phyloP scores from a whole-genome alignment of 2,113 vertebrate genomes.

The Vimba vimba region DNA sequence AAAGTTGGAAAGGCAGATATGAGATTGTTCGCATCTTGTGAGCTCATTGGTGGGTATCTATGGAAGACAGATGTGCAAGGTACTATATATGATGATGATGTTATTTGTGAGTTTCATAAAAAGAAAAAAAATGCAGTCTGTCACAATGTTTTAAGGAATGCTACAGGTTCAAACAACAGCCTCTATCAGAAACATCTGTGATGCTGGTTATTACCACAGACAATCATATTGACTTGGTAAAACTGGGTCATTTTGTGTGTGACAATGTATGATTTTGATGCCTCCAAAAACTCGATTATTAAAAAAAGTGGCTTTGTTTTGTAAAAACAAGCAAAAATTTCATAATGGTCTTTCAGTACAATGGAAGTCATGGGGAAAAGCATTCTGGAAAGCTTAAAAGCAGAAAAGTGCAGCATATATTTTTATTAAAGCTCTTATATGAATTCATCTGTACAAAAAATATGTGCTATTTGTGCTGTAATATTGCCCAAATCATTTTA shows the following conservation, averaged over 20 bases:
- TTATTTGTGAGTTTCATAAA: not conserved
- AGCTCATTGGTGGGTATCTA: not conserved
- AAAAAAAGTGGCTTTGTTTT: not conserved
- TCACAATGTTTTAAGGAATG: not conserved
- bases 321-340: conserved; percentile 1
- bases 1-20: conserved; percentile 32
- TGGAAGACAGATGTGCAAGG: not conserved
- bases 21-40: conserved; percentile 5
- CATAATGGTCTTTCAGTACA: not conserved
- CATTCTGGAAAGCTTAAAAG: conserved; percentile 11
- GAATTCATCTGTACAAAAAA: not conserved
- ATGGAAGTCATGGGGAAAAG: not conserved
- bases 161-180: not conserved
- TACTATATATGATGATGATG: not conserved
- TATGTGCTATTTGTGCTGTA: conserved; percentile 2
- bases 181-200: too few species aligned
- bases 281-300: not conserved
- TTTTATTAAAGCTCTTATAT: conserved; percentile 6
- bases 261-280: not conserved
- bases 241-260: not conserved
- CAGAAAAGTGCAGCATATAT: not conserved
- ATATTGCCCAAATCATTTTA: conserved; percentile 19
- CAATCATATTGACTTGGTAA: not conserved
- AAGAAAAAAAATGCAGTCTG: not conserved
- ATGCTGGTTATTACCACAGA: not conserved